Base-by-base conservation (phyloP, 1,140 invertebrate genomes). In the Galleria mellonella region DNA sequence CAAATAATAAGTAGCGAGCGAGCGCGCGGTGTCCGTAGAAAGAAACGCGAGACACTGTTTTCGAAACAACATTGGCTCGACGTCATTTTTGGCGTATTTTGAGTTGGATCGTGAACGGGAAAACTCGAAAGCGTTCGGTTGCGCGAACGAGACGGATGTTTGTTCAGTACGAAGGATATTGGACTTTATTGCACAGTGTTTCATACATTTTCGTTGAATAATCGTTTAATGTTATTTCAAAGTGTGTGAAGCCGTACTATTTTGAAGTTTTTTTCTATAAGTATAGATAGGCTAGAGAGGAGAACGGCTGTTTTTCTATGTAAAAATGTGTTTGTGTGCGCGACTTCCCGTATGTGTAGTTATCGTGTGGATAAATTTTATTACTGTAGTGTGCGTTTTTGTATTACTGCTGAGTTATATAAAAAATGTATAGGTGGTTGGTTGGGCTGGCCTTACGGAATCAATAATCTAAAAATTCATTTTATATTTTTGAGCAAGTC, bases 71-170 rank as follows among this genome's bases (percentile, higher is more conserved):
- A 71, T 72, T 74, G 70, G 63, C 66, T 71, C 74, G 72, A 83
- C 77, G 77, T 82, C 73, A 83, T 82, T 83, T 84, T 84, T 84
- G 81, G 81, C 81, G 81, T 84, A 84, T 84, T 84, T 84, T 84
- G 78, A 84, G 78, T 83, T 84, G 81, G 63, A 61, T 60, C 74
- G 67, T 60, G 71, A 64, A 83, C 81, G 81, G 81, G 81, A 83
- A 83, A 84, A 81, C 78, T 84, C 81, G 81, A 84, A 84, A 83
- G 64, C 68, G 46, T 66, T 83, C 81, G 81, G 78, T 53, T 65
- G 72, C 54, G 65, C 55, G 78, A 84, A 60, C 57, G 68, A 64
- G 76, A 84, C 51, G 30, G 63, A 53, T 14, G 32, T 32, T 44
- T 35, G 32, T 36, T 44, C 42, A 33, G 36, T 51, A 44, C 68